Percentiles rank a stretch among this genome's conserved stretches.
Evolutionary conservation across 2,888 invertebrate species (phyloP).

Genomic region (Stegana nigrithorax): DNA sequence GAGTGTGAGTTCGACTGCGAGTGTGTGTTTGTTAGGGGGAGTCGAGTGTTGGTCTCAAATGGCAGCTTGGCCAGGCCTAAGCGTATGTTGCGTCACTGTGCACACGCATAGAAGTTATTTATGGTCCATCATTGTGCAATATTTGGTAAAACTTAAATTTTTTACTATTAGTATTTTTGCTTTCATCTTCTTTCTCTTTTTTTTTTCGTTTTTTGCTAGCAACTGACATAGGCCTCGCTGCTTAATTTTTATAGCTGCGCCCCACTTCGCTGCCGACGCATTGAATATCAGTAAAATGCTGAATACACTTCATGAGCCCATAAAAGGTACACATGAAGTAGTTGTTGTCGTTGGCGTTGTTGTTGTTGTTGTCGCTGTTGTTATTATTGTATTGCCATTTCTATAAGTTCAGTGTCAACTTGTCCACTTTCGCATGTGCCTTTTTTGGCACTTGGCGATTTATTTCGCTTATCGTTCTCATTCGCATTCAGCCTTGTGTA

Average conservation of each 20-base stretch:
- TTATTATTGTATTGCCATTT: background rate
- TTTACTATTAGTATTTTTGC: background rate
- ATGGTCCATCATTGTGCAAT: constrained; percentile 65
- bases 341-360: constrained; percentile 36
- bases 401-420: constrained; percentile 20
- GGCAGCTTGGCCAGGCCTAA: constrained; percentile 23
- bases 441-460: constrained; percentile 51
- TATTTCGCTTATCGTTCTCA: constrained; percentile 48
- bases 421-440: constrained; percentile 29
- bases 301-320: background rate
- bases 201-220: background rate
- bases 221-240: background rate
- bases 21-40: background rate
- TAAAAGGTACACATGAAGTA: constrained; percentile 31
- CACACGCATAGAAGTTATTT: constrained; percentile 57
- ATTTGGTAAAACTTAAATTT: constrained; percentile 59
- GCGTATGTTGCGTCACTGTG: constrained; percentile 54
- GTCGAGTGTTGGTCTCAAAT: background rate
- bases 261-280: background rate
- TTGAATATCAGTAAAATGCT: background rate
- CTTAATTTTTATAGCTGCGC: background rate
- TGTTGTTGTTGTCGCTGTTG: too few relatives aligned
- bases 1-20: too few relatives aligned
- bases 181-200: background rate
- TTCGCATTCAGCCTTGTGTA: constrained; percentile 25